Percentiles rank a stretch among this genome's conserved stretches.
These are phyloP conservation scores for Montipora cactus DNA, from an alignment of 64 coral and sea anemone species.

Conservation along the genomic window DNA sequence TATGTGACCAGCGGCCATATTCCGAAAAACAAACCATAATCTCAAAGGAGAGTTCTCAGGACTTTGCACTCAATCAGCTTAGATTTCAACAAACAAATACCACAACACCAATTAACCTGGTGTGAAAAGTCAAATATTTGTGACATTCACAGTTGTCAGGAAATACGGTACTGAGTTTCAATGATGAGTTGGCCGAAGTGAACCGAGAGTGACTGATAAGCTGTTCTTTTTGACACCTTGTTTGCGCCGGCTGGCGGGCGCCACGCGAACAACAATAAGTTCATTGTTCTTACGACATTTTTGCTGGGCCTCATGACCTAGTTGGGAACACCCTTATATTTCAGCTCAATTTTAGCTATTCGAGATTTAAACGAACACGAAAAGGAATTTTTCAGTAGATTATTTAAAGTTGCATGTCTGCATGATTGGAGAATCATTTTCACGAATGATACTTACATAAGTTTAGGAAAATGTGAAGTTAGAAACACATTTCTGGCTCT, in stretches of 20 bases:
- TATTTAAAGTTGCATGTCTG: not conserved
- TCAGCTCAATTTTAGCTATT: not conserved
- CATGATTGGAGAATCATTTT: not conserved
- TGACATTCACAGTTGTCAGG: not conserved
- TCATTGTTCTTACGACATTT: not conserved
- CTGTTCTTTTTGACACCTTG: conserved; percentile 8
- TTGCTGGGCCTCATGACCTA: not conserved
- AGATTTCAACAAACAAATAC: not conserved
- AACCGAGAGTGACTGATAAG: not conserved
- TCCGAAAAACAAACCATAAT: not conserved
- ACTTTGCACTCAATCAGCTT: not conserved
- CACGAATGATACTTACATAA: not conserved
- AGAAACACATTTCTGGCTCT: no score
- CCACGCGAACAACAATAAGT: not conserved
- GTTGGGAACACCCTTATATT: not conserved
- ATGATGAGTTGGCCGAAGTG: no score
- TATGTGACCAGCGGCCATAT: not conserved
- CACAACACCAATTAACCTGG: not conserved
- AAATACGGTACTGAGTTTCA: conserved; percentile 3
- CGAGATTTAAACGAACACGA: not conserved
- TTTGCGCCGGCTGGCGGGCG: conserved; percentile 20
- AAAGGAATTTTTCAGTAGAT: not conserved
- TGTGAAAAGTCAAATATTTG: not conserved
- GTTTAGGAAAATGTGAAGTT: no score
- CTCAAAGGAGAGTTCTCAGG: not conserved